A percentile compares a stretch with the other conserved stretches of the same genome.
These are phyloP conservation scores for Limnephilus lunatus DNA, from an alignment of 2,888 invertebrate genomes.

Conservation along the genomic window DNA sequence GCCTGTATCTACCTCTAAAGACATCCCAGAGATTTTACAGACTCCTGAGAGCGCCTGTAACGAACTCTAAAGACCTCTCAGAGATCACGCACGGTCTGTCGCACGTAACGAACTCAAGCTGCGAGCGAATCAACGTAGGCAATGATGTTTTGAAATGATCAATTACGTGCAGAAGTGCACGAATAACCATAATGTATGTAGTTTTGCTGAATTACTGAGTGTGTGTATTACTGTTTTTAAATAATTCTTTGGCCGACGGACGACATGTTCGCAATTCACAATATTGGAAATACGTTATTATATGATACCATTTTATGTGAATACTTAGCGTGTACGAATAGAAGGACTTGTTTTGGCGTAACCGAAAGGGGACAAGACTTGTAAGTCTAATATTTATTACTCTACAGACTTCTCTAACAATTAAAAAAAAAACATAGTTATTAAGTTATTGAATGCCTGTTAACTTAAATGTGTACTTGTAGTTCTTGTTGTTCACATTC, in stretches of 20 bases:
- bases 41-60: too few species aligned
- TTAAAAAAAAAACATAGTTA: neutral
- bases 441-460: conserved; percentile 2
- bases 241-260: neutral
- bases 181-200: conserved; percentile 31
- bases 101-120: neutral
- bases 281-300: neutral
- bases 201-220: conserved; percentile 35
- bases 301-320: conserved; percentile 2
- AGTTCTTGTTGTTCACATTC: neutral
- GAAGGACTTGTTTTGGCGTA: neutral
- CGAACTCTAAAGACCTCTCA: too few species aligned
- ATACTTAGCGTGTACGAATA: neutral
- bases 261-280: neutral
- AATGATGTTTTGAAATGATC: conserved; percentile 34
- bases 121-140: neutral
- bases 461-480: neutral
- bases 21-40: too few species aligned
- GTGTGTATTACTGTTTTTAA: conserved; percentile 36
- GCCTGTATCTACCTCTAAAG: too few species aligned
- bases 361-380: neutral
- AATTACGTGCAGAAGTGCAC: conserved; percentile 11
- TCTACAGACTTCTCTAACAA: neutral
- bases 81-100: too few species aligned
- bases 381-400: neutral